Evolutionary conservation across 2,888 invertebrate species (phyloP), one percentile per base, ranked within the genome.

Genomic region (Ichneumoninae sp.): DNA sequence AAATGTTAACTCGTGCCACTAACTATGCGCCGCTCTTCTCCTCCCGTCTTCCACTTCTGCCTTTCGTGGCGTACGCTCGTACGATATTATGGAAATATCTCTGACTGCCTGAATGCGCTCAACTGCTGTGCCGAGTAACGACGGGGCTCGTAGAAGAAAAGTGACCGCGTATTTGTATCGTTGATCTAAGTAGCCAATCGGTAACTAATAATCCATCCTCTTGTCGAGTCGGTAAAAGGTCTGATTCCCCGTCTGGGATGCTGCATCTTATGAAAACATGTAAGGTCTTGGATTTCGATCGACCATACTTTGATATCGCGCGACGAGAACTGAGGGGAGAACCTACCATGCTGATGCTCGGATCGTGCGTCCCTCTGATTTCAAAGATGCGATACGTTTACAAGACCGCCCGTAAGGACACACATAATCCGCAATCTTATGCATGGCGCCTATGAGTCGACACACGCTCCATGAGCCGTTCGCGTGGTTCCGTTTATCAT

Each of bases 1-100:
- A 92, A 92, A 92, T 91, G 91, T 89, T 90, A 91, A 90, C 91
- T 91, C 91, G 90, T 88, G 91, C 90, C 88, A 88, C 91, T 91
- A 91, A 91, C 91, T 90, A 91, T 89, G 90, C 89, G 88, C 88
- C 85, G 83, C 88, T 89, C 88, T 79, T 83, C 88, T 85, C 83
- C 82, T 57, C 44, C 81, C 69, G 68, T 74, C 66, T 44, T 69
- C 66, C 63, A 60, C 73, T 65, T 76, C 70, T 74, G 70, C 63
- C 75, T 83, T 76, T 78, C 57, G 60, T 65, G 26, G 75, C 36
- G 77, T 40, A 52, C 33, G 78, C 79, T 81, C 78, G 73, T 80
- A 83, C 82, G 66, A 83, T 86, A 83, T 82, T 85, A 85, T 85
- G 84, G 84, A 85, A 85, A 85, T 85, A 85, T 79, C 78, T 36